Percentiles rank a stretch among this genome's conserved stretches.
Evolutionary conservation across 1,140 invertebrate genomes (phyloP).

Genomic region (Lamellibrachia luymesi): DNA sequence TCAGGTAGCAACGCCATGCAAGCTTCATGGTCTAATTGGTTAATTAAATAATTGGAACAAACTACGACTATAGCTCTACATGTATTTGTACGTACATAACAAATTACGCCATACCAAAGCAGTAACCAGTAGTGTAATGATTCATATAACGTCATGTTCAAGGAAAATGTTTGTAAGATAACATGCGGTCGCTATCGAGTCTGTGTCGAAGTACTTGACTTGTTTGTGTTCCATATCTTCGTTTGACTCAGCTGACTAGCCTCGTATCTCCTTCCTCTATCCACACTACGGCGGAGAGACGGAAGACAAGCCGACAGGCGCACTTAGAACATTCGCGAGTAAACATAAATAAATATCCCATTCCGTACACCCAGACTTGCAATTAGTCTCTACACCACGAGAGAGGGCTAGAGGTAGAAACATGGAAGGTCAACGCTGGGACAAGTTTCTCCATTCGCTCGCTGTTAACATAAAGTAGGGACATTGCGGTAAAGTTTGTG

Average conservation of each 20-base stretch:
- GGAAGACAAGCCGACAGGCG: neutral
- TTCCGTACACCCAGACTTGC: neutral
- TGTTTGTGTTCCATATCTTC: neutral
- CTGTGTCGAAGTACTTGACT: neutral
- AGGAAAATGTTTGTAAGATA: neutral
- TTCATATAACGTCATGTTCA: neutral
- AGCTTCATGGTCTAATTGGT: neutral
- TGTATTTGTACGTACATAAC: neutral
- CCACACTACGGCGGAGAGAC: neutral
- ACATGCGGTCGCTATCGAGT: neutral
- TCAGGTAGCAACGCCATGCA: too few relatives aligned
- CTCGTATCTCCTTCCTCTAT: neutral
- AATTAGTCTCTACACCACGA: neutral
- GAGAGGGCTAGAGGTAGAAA: neutral
- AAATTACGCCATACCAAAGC: neutral
- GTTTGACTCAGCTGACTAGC: neutral
- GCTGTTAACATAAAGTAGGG: neutral
- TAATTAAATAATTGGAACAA: too few relatives aligned
- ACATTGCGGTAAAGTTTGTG: neutral
- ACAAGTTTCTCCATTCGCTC: neutral
- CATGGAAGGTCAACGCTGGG: neutral
- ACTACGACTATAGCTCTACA: too few relatives aligned
- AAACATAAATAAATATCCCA: neutral
- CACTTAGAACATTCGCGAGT: neutral
- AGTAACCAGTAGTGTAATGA: neutral